Conservation (phyloP, 1,140 invertebrate genomes). For the Ephestia elutella region DNA sequence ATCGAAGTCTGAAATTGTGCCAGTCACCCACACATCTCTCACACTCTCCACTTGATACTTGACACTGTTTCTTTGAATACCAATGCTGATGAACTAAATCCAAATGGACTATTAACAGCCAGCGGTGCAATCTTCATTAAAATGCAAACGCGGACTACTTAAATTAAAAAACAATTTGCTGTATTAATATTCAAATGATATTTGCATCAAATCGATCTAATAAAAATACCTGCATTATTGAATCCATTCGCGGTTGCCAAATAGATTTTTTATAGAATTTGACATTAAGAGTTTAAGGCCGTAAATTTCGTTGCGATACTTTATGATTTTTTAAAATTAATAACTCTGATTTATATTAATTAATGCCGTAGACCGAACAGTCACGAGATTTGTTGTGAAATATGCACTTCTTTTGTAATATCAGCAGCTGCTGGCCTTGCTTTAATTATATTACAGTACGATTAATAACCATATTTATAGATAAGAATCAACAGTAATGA, state of each 20-base stretch:
- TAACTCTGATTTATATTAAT: not conserved
- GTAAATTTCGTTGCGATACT: not conserved
- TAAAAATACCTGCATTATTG: constrained; percentile 5
- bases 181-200: constrained; percentile 6
- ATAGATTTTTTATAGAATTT: not conserved
- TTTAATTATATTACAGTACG: too few species aligned
- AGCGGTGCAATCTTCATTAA: not conserved
- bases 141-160: not conserved
- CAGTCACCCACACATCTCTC: constrained; percentile 4
- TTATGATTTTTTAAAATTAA: not conserved
- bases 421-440: not conserved
- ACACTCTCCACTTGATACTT: constrained; percentile 5
- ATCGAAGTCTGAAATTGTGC: not conserved
- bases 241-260: not conserved
- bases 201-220: not conserved
- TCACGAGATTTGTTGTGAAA: constrained; percentile 2
- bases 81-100: constrained; percentile 6
- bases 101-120: not conserved
- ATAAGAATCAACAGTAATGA: not conserved
- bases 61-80: constrained; percentile 7
- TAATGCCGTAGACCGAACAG: too few species aligned
- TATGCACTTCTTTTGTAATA: not conserved
- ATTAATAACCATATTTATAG: not conserved
- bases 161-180: not conserved
- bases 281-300: not conserved